Evolutionary conservation across 1,140 invertebrate genomes (phyloP).

Genomic region (Anastatus disparis): DNA sequence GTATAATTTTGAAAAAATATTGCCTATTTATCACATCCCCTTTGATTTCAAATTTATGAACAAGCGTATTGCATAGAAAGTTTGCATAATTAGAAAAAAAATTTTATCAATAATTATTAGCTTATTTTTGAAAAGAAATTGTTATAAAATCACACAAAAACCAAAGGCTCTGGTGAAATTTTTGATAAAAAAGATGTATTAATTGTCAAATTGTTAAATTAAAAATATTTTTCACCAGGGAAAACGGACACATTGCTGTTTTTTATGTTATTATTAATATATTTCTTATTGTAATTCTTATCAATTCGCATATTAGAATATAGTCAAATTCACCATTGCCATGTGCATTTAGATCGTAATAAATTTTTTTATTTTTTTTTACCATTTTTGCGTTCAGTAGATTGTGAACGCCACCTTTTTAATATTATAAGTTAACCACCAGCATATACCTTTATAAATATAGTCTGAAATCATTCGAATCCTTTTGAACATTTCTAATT

Average conservation of each 20-base stretch:
- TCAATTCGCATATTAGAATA: slow-evolving; percentile 31
- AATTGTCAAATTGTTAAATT: too few species aligned
- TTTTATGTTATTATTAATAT: slow-evolving; percentile 27
- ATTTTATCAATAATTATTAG: slow-evolving; percentile 9
- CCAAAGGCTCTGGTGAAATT: slow-evolving; percentile 1
- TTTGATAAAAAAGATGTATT: not conserved
- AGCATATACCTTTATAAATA: slow-evolving; percentile 7
- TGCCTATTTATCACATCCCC: slow-evolving; percentile 19
- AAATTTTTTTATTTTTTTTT: too few species aligned
- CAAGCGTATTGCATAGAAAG: not conserved
- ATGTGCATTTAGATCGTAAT: slow-evolving; percentile 14
- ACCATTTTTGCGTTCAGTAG: slow-evolving; percentile 6
- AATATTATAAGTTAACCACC: slow-evolving; percentile 7
- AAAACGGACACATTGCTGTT: slow-evolving; percentile 24
- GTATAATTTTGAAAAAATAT: too few species aligned
- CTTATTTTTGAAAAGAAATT: too few species aligned
- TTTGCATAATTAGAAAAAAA: not conserved
- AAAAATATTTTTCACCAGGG: slow-evolving; percentile 19
- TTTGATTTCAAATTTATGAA: not conserved
- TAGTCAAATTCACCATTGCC: slow-evolving; percentile 14
- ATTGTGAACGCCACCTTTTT: not conserved
- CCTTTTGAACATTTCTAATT: too few species aligned
- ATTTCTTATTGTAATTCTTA: slow-evolving; percentile 35
- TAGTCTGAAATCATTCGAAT: too few species aligned
- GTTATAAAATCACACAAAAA: not conserved